Percentiles rank a stretch among this genome's conserved stretches.
phyloP scores from a whole-genome alignment of 2,113 vertebrate genomes.

The Antigone vipio region DNA sequence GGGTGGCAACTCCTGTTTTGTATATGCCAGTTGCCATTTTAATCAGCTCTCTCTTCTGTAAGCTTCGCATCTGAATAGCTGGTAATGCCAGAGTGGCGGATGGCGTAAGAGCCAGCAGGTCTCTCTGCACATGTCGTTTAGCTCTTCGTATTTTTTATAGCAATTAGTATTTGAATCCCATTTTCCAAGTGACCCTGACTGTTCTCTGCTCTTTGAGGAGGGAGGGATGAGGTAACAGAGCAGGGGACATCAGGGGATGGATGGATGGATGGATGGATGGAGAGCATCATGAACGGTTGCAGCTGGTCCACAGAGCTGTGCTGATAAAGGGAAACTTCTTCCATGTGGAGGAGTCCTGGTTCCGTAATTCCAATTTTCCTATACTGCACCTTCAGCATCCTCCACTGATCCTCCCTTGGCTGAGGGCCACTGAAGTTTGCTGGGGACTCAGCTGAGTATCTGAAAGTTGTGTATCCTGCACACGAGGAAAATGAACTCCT shows the following conservation, averaged over 20 bases:
- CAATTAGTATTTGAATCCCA: neutral
- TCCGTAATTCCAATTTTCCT: neutral
- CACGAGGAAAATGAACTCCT: neutral
- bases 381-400: neutral
- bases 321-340: neutral
- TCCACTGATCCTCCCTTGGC: neutral
- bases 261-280: too few species aligned
- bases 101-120: neutral
- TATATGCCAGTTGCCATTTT: neutral
- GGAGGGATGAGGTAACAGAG: neutral
- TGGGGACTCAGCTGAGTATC: neutral
- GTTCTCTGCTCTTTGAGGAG: neutral
- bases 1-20: neutral
- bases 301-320: neutral
- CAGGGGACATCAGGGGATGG: neutral
- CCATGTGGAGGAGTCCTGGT: neutral
- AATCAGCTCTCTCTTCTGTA: neutral
- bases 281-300: neutral
- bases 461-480: neutral
- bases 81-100: neutral
- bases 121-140: neutral
- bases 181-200: neutral
- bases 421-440: neutral
- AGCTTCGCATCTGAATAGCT: neutral
- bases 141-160: neutral